These are phyloP conservation scores for Colletes latitarsis DNA, from an alignment of 1,140 invertebrate species.

Conservation along the genomic window DNA sequence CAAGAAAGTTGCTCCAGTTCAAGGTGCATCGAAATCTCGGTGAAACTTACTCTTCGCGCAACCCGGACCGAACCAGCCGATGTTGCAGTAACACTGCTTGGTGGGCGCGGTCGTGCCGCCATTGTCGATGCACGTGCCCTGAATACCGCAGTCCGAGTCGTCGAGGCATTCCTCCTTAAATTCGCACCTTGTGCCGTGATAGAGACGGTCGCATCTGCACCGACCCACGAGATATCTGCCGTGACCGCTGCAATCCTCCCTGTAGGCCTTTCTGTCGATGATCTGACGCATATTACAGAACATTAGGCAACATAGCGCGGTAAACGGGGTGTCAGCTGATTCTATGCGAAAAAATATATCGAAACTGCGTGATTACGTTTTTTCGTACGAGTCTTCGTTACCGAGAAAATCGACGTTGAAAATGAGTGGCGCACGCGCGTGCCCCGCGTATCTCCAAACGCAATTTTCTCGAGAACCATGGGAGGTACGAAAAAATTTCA, in stretches of 20 bases:
- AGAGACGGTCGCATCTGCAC: conserved; percentile 91
- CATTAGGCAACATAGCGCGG: too few relatives aligned
- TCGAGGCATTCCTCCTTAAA: conserved; percentile 92
- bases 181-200: conserved; percentile 91
- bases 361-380: too few relatives aligned
- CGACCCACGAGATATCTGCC: conserved; percentile 88
- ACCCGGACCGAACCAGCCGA: conserved; percentile 91
- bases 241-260: conserved; percentile 91
- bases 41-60: conserved; percentile 87
- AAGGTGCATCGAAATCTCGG: not conserved
- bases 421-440: too few relatives aligned
- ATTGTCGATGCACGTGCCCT: conserved; percentile 91
- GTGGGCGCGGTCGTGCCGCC: conserved; percentile 90
- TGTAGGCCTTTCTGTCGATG: conserved; percentile 85
- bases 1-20: not conserved
- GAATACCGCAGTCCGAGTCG: conserved; percentile 91
- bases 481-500: too few relatives aligned
- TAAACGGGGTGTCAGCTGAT: not conserved
- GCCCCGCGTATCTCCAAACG: too few relatives aligned
- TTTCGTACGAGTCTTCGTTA: not conserved
- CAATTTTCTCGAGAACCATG: too few relatives aligned
- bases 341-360: too few relatives aligned
- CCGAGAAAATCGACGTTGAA: too few relatives aligned
- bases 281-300: conserved; percentile 64
- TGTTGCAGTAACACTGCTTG: conserved; percentile 93